Conservation (phyloP, 1,140 invertebrate genomes). For the Tribolium madens region DNA sequence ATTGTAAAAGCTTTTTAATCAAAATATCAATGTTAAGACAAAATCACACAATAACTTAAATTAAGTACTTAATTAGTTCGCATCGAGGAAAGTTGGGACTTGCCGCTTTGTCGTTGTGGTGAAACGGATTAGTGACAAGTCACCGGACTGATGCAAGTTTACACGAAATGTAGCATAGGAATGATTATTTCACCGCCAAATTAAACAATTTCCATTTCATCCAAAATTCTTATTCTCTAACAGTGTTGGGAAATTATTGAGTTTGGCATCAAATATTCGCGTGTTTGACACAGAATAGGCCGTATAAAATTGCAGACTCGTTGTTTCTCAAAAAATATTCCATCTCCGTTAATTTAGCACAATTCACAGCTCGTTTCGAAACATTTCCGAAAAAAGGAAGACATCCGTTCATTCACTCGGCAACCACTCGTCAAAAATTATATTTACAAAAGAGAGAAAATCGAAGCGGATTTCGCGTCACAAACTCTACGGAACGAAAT, state of each 20-base stretch:
- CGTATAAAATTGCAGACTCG: constrained; percentile 25
- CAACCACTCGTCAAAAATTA: neutral
- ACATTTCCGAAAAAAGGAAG: constrained; percentile 16
- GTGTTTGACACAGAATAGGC: neutral
- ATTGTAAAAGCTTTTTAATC: constrained; percentile 42
- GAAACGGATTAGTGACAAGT: no score
- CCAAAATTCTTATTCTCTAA: no score
- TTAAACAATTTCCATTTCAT: no score
- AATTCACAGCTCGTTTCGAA: constrained; percentile 26
- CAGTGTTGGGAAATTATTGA: no score
- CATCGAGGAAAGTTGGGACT: neutral
- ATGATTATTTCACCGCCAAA: neutral
- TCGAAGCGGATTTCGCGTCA: constrained; percentile 11
- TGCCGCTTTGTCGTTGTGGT: neutral
- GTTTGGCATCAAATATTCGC: neutral
- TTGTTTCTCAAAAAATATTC: constrained; percentile 26
- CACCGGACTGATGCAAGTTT: neutral
- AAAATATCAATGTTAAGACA: constrained; percentile 46
- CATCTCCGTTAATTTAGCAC: constrained; percentile 30
- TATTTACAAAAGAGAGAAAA: constrained; percentile 20
- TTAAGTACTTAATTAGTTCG: constrained; percentile 42
- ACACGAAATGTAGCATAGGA: neutral
- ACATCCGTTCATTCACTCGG: neutral
- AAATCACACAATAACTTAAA: constrained; percentile 48
- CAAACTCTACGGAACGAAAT: constrained; percentile 32